Base-by-base conservation (phyloP, 2,797 vertebrate genomes). In the Champsocephalus gunnari region DNA sequence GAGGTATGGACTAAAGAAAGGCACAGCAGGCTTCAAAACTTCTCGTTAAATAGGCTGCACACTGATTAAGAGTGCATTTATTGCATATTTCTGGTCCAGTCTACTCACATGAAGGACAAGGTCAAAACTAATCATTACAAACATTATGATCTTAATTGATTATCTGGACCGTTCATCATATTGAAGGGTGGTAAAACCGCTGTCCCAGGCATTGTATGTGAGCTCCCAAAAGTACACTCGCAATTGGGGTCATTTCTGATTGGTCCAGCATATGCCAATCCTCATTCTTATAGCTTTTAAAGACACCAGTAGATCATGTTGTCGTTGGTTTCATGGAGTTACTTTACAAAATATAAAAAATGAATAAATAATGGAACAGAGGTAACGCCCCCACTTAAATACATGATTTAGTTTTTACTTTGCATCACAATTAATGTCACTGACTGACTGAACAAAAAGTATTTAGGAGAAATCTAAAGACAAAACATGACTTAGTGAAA, bases 61-160 rank as follows among this genome's bases (percentile, higher is more conserved):
- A 51, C 28, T 71, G 48, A 66, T 63, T 56, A 17, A 3, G 13
- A 73, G 53, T 57, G 63, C 10, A 64, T 76, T 61, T 38, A 67
- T 19, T 55, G 53, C 34, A 60, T 77, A 67, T 53, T 73, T 67
- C 57, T 75, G 47, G 41, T 65, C 50, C 51, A 45, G 53, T 69
- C 57, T 55, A 71, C 57, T 70, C 62, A 5, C 59, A 57, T 12
- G 34, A 21, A 69, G 54, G 76, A 80, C 69, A 75, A 80, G 75
- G 76, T 83, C 80, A 83, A 45, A 28, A 56, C 53, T 75, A 75
- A 83, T 83, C 73, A 71, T 83, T 64, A 69, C 64, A 57, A 66
- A 77, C 73, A 67, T n/a, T 61, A 73, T 83, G 63, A 85, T 82
- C 79, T 70, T 55, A 83, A 82, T 71, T 68, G 76, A 77, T 78